phyloP scores from a whole-genome alignment of 2,888 invertebrate genomes.

The Malthinus seriepunctatus region DNA sequence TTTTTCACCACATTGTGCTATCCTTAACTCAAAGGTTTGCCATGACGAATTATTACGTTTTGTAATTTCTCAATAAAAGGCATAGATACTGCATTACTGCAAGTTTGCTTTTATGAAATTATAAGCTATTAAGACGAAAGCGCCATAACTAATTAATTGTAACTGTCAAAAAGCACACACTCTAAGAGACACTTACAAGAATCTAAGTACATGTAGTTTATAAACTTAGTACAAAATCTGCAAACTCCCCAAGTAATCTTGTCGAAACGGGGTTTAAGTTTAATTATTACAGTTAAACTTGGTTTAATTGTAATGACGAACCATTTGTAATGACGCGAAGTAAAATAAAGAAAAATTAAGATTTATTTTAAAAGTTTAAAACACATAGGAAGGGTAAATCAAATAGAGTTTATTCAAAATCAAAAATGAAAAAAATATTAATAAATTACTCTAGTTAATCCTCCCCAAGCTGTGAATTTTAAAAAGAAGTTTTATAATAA shows the following conservation, averaged over 20 bases:
- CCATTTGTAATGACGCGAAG: slow-evolving; percentile 21
- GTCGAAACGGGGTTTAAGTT: slow-evolving; percentile 14
- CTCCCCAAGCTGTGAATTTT: no score
- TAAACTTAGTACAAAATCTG: slow-evolving; percentile 14
- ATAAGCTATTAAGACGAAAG: no score
- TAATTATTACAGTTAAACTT: slow-evolving; percentile 28
- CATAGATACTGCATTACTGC: no score
- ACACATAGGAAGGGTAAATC: no score
- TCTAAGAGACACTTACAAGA: slow-evolving; percentile 14
- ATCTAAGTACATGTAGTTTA: slow-evolving; percentile 13
- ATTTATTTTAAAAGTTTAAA: neutral
- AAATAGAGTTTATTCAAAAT: no score
- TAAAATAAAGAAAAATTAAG: slow-evolving; percentile 22
- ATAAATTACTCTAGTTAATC: neutral
- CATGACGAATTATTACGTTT: no score
- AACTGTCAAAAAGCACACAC: neutral
- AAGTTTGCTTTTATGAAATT: no score
- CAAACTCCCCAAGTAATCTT: slow-evolving; percentile 25
- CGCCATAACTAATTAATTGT: neutral
- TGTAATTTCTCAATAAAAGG: no score
- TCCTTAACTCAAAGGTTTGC: no score
- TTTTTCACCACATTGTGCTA: no score
- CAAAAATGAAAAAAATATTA: no score
- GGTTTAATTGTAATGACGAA: slow-evolving; percentile 24
- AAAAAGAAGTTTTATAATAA: no score